Base-by-base conservation (phyloP, 1,140 invertebrate genomes). In the Drosophila malerkotliana region DNA sequence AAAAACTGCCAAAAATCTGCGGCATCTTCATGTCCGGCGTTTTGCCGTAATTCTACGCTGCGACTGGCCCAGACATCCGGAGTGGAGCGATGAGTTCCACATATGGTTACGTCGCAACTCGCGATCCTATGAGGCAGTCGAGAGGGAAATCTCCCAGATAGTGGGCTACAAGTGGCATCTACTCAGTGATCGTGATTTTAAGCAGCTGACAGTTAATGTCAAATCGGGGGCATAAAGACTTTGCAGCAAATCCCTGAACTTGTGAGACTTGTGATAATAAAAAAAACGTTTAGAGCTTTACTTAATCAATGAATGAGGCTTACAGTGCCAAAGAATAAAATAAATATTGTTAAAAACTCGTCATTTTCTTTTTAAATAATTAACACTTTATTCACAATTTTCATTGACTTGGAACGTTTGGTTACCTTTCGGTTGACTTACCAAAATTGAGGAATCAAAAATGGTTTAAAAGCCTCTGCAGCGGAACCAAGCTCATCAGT, bases 111-210 rank as follows among this genome's bases (percentile, higher is more conserved):
- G 93, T 79, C 88, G 87, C 7, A 93, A 93, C 59, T 94, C 95
- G 7, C 84, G 92, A 54, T 94, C 93, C 39, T 97, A 96, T 64
- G 94, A 95, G 66, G 77, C 90, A 6, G 95, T 95, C 0, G 94
- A 95, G 79, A 92, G 92, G 21, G 95, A 96, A 92, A 94, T 97
- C 18, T 95, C 95, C 0, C 93, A 92, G 81, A 94, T 95, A 45
- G 89, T 97, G 12, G 94, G 94, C 1, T 94, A 94, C 53, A 91
- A 92, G 54, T 97, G 97, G 97, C 92, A 92, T n/a, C 94, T 96
- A 92, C 76, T 97, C 10, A 93, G 93, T 10, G 96, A 97, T 91
- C 94, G 93, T 71, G 94, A 96, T 76, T 97, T 96, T 83, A 94
- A 94, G 59, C 68, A 61, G 72, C 73, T 71, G 88, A 93, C 84